Evolutionary conservation across 1,140 invertebrate species (phyloP), one percentile per base, ranked within the genome.

Genomic region (Dendrolimus kikuchii): DNA sequence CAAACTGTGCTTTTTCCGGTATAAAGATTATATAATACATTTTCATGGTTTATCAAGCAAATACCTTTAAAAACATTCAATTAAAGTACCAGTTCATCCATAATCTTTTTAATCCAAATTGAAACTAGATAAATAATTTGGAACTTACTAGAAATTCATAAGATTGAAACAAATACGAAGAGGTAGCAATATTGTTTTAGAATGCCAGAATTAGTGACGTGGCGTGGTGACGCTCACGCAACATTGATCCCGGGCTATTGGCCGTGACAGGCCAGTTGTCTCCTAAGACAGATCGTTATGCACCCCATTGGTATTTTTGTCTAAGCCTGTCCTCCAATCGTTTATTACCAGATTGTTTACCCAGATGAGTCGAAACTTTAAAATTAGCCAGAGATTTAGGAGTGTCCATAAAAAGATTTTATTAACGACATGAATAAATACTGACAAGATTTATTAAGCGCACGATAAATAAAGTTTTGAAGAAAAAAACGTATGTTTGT

Each of bases 161-260:
- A 37, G 38, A 23, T 46, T n/a, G 4, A 7, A 9, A 6, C 6
- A 5, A 7, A 36, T 46, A 36, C 36, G 8, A 46, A 38, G 10
- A 62, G 55, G 48, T n/a, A 49, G 23, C 48, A 7, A 6, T 45
- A 51, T 62, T 69, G 65, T 71, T 65, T 55, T 55, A 66, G 59
- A 48, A 58, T 56, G 65, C 62, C 65, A 61, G 64, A 71, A 66
- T 65, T 64, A 72, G 71, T 71, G 74, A 68, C 78, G 67, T 70
- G 66, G 78, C 74, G 73, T 79, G 77, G 76, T 74, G 77, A 23
- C 23, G 23, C 23, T 23, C 68, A 81, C 73, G 79, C 68, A 60
- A 75, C 81, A 77, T 81, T 80, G 82, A 79, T 68, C 64, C 63
- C 56, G 68, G 23, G 74, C 73, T 81, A 84, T 84, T 80, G 79